phyloP scores from a whole-genome alignment of 2,888 invertebrate genomes.

The Noctua janthina region DNA sequence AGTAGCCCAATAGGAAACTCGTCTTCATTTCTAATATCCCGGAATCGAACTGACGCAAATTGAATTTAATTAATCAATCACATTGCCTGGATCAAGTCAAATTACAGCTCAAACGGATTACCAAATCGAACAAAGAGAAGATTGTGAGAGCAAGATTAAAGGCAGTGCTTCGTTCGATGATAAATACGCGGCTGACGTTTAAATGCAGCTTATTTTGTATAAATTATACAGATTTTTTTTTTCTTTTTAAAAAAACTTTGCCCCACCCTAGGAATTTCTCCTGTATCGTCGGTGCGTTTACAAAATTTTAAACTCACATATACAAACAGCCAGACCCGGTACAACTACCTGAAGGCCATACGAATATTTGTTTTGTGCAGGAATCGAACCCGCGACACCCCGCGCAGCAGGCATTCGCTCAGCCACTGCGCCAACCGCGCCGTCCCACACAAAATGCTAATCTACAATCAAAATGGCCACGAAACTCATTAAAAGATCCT shows the following conservation, averaged over 20 bases:
- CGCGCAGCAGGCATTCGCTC: too few species aligned
- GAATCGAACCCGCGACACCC: too few species aligned
- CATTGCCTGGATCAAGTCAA: constrained; percentile 62
- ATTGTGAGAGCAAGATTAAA: constrained; percentile 52
- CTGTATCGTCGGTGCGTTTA: too few species aligned
- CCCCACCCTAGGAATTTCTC: too few species aligned
- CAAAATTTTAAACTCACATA: too few species aligned
- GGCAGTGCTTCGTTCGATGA: constrained; percentile 31
- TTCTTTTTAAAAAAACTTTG: too few species aligned
- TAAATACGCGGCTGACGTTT: constrained; percentile 24
- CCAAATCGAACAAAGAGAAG: constrained; percentile 58
- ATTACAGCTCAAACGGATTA: constrained; percentile 63
- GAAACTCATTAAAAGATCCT: constrained; percentile 56
- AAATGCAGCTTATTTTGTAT: constrained; percentile 5
- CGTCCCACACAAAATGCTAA: background rate
- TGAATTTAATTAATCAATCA: constrained; percentile 65
- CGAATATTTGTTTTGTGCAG: too few species aligned
- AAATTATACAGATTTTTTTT: background rate
- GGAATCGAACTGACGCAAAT: constrained; percentile 51
- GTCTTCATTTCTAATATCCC: constrained; percentile 44
- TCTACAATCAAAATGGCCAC: constrained; percentile 11
- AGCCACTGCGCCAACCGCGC: too few species aligned
- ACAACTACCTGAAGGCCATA: too few species aligned
- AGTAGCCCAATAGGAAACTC: constrained; percentile 21
- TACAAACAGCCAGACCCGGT: too few species aligned